Evolutionary conservation across 2,888 invertebrate genomes (phyloP), one percentile per base, ranked within the genome.

Genomic region (Campoplex nolae): DNA sequence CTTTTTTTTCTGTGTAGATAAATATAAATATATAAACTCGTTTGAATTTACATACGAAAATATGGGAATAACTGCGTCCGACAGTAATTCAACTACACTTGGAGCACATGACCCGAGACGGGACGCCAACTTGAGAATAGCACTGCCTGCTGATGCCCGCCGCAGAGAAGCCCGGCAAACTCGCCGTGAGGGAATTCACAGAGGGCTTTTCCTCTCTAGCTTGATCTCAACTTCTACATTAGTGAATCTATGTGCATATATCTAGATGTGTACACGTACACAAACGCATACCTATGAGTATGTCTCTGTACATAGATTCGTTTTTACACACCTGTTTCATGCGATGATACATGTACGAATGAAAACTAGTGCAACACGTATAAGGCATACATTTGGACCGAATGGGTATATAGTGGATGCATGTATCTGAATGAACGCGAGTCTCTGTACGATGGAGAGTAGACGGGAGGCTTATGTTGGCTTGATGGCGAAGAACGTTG

Each of bases 61-160:
- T n/a, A 35, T 54, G 13, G 9, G 9, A 35, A 54, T 18, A 8
- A 42, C 18, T 74, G 54, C 18, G 54, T 45, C 11, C 28, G 73
- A 76, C 42, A 65, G 32, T 76, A n/a, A 65, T 51, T 48, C 48
- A 38, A 42, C 76, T 48, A 76, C 76, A 18, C 58, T 56, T 23
- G 65, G 67, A 71, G 45, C 48, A 62, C 62, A 70, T 70, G 68
- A 78, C 85, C 79, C 87, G 87, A 84, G 90, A 86, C 88, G 84
- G 87, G 86, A 88, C 81, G 89, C 89, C 88, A 90, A 91, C 88
- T 91, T 88, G 88, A 90, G 89, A 89, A 90, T 85, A 86, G 88
- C 38, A 32, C 56, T 38, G 65, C 45, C 70, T 70, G 71, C 32
- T 73, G 82, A 83, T 89, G 88, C 88, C 88, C 83, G 79, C 84